Base-by-base conservation (phyloP, 2,888 invertebrate genomes). In the Ormyrus pomaceus region DNA sequence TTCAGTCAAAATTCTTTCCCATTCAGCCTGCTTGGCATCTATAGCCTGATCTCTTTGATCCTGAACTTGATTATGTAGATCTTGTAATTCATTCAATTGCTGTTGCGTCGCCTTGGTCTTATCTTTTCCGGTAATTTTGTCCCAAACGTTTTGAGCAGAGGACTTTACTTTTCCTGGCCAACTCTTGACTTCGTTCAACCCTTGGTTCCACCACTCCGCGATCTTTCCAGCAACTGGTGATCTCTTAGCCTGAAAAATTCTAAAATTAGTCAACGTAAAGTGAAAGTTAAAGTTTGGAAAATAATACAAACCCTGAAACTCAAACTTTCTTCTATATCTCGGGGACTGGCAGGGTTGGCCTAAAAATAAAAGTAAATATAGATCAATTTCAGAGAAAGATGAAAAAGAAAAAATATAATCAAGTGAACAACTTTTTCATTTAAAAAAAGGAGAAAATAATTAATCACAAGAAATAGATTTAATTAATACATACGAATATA, bases 401-500 rank as follows among this genome's bases (percentile, higher is more conserved):
- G 0, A 50, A 48, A 50, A 50, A 19, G 0, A 8, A 19, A 13
- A 59, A 71, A 10, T 71, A 34, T 34, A 34, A 8, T 6, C 7
- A 34, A 34, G 34, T 34, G 6, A 6, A 34, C 0, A 34, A 34
- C 2, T 6, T 34, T 34, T 2, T 34, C 5, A 34, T 8, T 6
- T 61, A 5, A 34, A 5, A 34, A 61, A 61, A 34, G 2, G 6
- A 61, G 7, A 34, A 34, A 7, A 0, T 34, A 61, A 61, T 34
- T 34, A 34, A 13, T n/a, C 0, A 58, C 6, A 34, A 34, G 7
- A 61, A 34, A 34, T 34, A 10, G 19, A 48, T 11, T 10, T n/a
- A 50, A 11, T 7, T 11, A 48, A 65, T 65, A 66, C 66, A 13
- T 73, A 73, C 64, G n/a, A 56, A 48, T 5, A 46, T 11, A 11